Percentiles rank a stretch among this genome's conserved stretches.
Evolutionary conservation across 2,113 vertebrate species (phyloP).

Genomic region (Circaetus gallicus): DNA sequence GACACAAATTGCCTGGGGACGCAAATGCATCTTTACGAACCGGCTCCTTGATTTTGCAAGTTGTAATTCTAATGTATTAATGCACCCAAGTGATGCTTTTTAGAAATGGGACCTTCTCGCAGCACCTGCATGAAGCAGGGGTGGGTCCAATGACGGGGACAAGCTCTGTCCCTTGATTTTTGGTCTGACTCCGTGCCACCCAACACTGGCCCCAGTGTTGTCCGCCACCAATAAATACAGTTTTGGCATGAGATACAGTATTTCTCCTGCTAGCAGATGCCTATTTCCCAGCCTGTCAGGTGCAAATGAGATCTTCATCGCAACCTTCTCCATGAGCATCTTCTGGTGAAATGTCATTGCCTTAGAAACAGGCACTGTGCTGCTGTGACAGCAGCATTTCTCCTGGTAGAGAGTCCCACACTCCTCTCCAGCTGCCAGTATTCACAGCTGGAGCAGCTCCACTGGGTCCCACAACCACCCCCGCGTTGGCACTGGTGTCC

Average conservation of each 20-base stretch:
- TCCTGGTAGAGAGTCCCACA: background rate
- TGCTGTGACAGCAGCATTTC: background rate
- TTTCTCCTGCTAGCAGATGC: background rate
- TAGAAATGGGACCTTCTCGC: background rate
- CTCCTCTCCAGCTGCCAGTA: too few species aligned
- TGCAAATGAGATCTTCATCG: background rate
- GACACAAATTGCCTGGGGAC: background rate
- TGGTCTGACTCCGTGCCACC: background rate
- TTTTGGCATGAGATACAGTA: background rate
- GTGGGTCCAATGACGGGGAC: too few species aligned
- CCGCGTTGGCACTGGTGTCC: background rate
- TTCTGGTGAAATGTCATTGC: background rate
- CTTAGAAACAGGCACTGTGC: background rate
- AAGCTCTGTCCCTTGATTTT: background rate
- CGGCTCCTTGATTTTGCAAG: background rate
- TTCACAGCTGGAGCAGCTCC: background rate
- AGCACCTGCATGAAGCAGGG: accelerated
- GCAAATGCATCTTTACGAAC: background rate
- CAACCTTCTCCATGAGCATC: background rate
- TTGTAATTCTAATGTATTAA: background rate
- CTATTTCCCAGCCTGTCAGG: background rate
- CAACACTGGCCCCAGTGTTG: too few species aligned
- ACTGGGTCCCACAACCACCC: background rate
- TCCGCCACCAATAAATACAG: background rate
- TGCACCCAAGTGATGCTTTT: accelerated